Evolutionary conservation across 1,140 invertebrate genomes (phyloP).

Genomic region (Asbolus verrucosus): DNA sequence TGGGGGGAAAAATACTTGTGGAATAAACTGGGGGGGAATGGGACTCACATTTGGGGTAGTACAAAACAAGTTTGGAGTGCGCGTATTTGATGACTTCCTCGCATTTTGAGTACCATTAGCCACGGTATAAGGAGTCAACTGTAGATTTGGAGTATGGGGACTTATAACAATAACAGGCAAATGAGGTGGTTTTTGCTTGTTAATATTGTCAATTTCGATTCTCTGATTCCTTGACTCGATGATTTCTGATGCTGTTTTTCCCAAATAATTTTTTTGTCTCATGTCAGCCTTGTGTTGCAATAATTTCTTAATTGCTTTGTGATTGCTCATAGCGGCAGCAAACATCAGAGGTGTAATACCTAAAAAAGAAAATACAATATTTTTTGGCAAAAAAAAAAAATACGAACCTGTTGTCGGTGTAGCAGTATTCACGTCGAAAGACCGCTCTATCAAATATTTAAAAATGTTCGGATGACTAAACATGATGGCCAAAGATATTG

Average conservation of each 20-base stretch:
- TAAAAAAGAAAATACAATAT: constrained; percentile 50
- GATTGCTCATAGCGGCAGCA: constrained; percentile 56
- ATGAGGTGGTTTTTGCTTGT: constrained; percentile 23
- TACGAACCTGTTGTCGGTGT: constrained; percentile 57
- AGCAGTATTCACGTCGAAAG: constrained; percentile 56
- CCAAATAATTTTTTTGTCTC: constrained; percentile 51
- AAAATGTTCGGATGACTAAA: constrained; percentile 56
- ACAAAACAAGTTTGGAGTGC: constrained; percentile 41
- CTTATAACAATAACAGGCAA: constrained; percentile 31
- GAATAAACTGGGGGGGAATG: constrained; percentile 46
- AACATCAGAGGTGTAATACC: constrained; percentile 61
- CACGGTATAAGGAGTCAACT: constrained; percentile 15
- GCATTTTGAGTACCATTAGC: background rate
- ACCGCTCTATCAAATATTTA: constrained; percentile 55
- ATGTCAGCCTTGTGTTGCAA: constrained; percentile 52
- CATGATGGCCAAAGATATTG: constrained; percentile 58
- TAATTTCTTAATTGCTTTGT: constrained; percentile 49
- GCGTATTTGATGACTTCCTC: constrained; percentile 49
- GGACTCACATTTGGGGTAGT: constrained; percentile 50
- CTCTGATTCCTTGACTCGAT: constrained; percentile 28
- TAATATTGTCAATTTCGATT: constrained; percentile 11
- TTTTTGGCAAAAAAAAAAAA: constrained; percentile 25
- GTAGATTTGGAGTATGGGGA: constrained; percentile 19
- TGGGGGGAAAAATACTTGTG: constrained; percentile 58
- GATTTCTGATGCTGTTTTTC: constrained; percentile 53